phyloP scores from a whole-genome alignment of 2,888 invertebrate species.

The Erebia epiphron region DNA sequence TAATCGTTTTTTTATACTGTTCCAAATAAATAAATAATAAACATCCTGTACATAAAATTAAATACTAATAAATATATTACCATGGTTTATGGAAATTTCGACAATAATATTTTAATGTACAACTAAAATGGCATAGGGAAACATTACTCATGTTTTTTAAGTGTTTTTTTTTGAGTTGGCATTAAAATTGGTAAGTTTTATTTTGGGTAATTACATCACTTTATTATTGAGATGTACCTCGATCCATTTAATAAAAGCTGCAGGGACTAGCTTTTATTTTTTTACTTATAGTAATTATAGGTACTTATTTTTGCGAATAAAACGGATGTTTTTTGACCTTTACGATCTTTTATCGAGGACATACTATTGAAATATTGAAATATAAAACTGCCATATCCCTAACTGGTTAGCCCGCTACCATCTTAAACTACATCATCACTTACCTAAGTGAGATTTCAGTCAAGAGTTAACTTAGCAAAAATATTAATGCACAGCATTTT shows the following conservation, averaged over 20 bases:
- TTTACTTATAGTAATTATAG: not conserved
- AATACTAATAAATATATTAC: constrained; percentile 21
- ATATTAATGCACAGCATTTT: too few species aligned
- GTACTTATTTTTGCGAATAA: not conserved
- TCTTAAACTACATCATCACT: too few species aligned
- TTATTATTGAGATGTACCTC: not conserved
- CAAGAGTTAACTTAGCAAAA: too few species aligned
- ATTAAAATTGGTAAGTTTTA: constrained; percentile 42
- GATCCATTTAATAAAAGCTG: not conserved
- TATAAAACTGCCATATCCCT: too few species aligned
- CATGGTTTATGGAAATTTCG: constrained; percentile 32
- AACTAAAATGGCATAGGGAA: constrained; percentile 29
- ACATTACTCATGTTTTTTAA: constrained; percentile 28
- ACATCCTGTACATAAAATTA: constrained; percentile 1
- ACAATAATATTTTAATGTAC: constrained; percentile 34
- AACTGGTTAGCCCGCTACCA: too few species aligned
- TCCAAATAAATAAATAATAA: not conserved
- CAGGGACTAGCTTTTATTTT: not conserved
- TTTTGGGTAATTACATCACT: constrained; percentile 47
- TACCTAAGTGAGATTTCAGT: too few species aligned
- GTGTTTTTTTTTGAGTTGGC: constrained; percentile 29
- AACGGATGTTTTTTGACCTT: constrained; percentile 1
- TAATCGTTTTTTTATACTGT: too few species aligned
- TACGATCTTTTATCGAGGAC: not conserved
- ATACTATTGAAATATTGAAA: too few species aligned